These are phyloP conservation scores for Moxostoma hubbsi DNA, from an alignment of 2,797 vertebrate genomes.

Conservation along the genomic window DNA sequence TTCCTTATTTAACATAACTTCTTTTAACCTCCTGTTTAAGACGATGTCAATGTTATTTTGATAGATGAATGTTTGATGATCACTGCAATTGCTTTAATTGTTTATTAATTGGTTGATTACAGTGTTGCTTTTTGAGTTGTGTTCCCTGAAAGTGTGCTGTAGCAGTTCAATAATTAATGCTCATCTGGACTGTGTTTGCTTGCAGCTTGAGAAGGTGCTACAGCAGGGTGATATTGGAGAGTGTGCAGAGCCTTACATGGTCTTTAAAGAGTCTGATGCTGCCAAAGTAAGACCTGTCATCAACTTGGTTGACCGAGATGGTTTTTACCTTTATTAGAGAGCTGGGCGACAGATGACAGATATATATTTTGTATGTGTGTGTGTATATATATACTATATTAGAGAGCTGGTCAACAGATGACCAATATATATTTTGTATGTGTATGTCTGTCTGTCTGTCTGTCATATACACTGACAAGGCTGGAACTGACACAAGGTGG, in stretches of 20 bases:
- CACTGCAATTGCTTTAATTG: neutral
- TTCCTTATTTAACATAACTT: neutral
- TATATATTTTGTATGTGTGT: too few species aligned
- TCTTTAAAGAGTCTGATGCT: slow-evolving; percentile 97
- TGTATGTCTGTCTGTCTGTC: too few species aligned
- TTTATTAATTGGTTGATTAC: neutral
- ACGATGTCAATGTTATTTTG: too few species aligned
- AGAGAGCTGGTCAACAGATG: too few species aligned
- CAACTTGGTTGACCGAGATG: neutral
- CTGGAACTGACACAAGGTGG: too few species aligned
- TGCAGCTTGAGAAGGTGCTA: slow-evolving; percentile 94
- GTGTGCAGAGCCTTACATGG: slow-evolving; percentile 98
- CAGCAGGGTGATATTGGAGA: slow-evolving; percentile 99
- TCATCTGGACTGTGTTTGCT: slow-evolving; percentile 38
- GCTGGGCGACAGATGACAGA: too few species aligned
- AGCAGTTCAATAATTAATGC: neutral
- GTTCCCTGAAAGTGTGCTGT: neutral
- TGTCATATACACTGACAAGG: too few species aligned
- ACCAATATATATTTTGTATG: too few species aligned
- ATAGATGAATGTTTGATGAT: neutral
- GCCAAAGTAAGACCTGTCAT: slow-evolving; percentile 82
- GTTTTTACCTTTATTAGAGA: too few species aligned
- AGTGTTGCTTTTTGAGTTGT: neutral
- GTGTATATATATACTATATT: too few species aligned
- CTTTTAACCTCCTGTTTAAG: neutral